Evolutionary conservation across 2,113 vertebrate species (phyloP).

Genomic region (Misgurnus anguillicaudatus): DNA sequence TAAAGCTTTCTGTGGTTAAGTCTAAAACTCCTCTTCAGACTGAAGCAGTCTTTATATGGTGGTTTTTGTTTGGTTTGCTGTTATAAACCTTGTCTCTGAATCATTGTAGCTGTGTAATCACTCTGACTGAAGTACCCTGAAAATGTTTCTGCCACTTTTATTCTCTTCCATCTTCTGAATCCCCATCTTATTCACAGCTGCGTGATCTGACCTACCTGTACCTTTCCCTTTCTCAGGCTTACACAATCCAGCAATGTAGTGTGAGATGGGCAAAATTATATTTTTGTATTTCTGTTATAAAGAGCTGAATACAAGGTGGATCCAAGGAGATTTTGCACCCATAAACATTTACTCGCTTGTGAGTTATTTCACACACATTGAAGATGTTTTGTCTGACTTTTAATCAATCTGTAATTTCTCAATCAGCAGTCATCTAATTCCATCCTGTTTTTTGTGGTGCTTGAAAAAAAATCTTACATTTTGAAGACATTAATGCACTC

Average conservation of each 20-base stretch:
- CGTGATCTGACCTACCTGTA: background rate
- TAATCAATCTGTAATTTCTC: background rate
- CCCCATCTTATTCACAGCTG: background rate
- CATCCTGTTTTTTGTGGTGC: too few species aligned
- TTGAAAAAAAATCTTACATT: too few species aligned
- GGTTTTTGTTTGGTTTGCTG: background rate
- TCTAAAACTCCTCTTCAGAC: background rate
- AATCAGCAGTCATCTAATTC: too few species aligned
- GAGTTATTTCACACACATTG: too few species aligned
- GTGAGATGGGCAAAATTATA: background rate
- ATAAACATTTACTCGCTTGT: background rate
- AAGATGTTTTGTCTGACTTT: too few species aligned
- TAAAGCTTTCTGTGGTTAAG: background rate
- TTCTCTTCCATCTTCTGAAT: background rate
- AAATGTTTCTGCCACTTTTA: background rate
- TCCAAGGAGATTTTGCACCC: background rate
- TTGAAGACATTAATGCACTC: too few species aligned
- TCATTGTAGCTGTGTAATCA: background rate
- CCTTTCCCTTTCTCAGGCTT: background rate
- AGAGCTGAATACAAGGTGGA: background rate
- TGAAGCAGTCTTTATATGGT: background rate
- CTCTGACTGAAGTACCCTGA: too few species aligned
- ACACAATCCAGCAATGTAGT: background rate
- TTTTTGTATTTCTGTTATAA: background rate
- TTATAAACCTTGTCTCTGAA: background rate